A percentile compares a stretch with the other conserved stretches of the same genome.
Conservation (phyloP, 2,888 invertebrate species). For the Diabrotica balteata region DNA sequence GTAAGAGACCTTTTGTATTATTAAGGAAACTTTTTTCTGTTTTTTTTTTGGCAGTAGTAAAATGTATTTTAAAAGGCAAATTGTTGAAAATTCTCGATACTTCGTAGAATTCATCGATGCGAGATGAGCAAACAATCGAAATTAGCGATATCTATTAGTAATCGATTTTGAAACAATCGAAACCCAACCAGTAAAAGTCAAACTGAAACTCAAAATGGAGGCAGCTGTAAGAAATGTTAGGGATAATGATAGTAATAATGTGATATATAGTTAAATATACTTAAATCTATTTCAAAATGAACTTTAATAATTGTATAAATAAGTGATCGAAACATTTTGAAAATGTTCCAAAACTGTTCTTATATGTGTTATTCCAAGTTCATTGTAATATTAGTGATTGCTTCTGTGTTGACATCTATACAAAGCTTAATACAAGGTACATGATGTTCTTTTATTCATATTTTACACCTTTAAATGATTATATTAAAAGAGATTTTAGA, state of each 20-base stretch:
- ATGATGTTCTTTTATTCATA: conserved; percentile 27
- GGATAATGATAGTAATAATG: conserved; percentile 16
- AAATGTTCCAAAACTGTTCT: conserved; percentile 49
- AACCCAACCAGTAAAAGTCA: no score
- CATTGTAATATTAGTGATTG: conserved; percentile 50
- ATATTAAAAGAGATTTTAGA: background rate
- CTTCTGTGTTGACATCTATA: conserved; percentile 53
- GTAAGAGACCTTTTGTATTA: no score
- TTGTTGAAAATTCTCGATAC: no score
- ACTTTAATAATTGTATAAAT: conserved; percentile 30
- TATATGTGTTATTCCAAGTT: conserved; percentile 42
- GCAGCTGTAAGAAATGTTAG: conserved; percentile 3
- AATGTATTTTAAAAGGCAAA: no score
- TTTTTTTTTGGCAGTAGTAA: no score
- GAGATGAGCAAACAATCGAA: no score
- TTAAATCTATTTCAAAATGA: conserved; percentile 29
- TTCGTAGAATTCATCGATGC: no score
- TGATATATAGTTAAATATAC: conserved; percentile 15
- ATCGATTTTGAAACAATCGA: no score
- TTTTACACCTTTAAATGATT: conserved; percentile 17
- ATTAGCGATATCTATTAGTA: no score
- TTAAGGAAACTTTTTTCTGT: no score
- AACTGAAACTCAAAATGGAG: conserved; percentile 16
- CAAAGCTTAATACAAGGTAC: conserved; percentile 38
- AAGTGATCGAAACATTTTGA: conserved; percentile 29